Conservation (phyloP, 2,113 vertebrate genomes). For the Urocynchramus pylzowi region DNA sequence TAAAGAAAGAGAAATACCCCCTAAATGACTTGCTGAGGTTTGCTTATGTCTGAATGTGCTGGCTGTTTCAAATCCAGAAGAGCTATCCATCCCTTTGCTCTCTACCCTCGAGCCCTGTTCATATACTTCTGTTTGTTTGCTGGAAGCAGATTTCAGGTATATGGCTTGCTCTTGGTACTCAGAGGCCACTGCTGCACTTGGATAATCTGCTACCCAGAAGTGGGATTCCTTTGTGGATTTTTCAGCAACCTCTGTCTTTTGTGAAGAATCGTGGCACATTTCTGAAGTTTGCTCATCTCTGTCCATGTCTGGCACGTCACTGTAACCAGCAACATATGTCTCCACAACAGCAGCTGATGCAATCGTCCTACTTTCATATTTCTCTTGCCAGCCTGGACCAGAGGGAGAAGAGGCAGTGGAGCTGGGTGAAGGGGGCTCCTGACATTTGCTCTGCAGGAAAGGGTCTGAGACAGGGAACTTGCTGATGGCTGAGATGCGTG, state of each 20-base stretch:
- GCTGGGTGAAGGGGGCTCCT: background rate
- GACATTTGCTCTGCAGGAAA: background rate
- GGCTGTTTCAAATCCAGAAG: slow-evolving; percentile 72
- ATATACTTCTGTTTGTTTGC: background rate
- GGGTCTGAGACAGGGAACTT: background rate
- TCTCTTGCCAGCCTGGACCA: background rate
- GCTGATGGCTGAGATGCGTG: background rate
- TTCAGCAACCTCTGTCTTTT: background rate
- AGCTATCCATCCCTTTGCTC: slow-evolving; percentile 69
- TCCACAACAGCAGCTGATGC: background rate
- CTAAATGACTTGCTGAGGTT: slow-evolving; percentile 66
- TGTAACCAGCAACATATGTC: background rate
- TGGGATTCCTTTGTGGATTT: background rate
- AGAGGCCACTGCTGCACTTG: background rate
- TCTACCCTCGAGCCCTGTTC: background rate
- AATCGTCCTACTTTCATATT: background rate
- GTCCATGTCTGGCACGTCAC: background rate
- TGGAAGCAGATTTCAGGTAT: background rate
- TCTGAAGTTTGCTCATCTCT: background rate
- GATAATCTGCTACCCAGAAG: background rate
- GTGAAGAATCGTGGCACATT: background rate
- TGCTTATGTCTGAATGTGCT: slow-evolving; percentile 54
- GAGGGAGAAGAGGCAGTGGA: slow-evolving; percentile 8
- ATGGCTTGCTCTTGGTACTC: background rate
- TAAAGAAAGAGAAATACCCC: slow-evolving; percentile 74